phyloP scores from a whole-genome alignment of 2,888 invertebrate genomes.

The Entomobrya proxima region DNA sequence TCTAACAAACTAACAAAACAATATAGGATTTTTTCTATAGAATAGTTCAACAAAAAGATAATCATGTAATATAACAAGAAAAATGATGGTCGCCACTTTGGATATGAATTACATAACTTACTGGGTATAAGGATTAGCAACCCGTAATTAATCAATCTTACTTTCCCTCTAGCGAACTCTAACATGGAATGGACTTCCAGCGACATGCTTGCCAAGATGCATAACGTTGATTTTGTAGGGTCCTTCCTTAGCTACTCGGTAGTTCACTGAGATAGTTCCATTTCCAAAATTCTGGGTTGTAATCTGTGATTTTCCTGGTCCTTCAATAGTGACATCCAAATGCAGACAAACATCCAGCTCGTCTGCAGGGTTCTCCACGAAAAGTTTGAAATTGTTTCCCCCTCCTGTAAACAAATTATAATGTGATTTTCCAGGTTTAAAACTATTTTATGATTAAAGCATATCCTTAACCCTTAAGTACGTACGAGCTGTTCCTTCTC shows the following conservation, averaged over 20 bases:
- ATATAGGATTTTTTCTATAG: too few relatives aligned
- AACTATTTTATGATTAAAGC: not conserved
- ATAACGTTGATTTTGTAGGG: constrained; percentile 63
- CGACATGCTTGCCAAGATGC: constrained; percentile 66
- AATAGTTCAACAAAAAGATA: too few relatives aligned
- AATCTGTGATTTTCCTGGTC: constrained; percentile 67
- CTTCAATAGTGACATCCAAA: constrained; percentile 70
- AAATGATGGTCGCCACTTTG: too few relatives aligned
- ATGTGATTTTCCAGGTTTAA: not conserved
- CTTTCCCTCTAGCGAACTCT: constrained; percentile 34
- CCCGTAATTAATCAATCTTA: too few relatives aligned
- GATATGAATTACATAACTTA: too few relatives aligned
- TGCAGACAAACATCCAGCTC: constrained; percentile 68
- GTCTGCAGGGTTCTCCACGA: constrained; percentile 69
- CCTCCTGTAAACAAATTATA: constrained; percentile 41
- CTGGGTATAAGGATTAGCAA: too few relatives aligned
- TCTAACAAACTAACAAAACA: too few relatives aligned
- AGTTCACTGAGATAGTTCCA: constrained; percentile 68
- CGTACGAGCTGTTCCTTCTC: constrained; percentile 64
- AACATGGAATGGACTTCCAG: constrained; percentile 63
- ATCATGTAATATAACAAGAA: too few relatives aligned
- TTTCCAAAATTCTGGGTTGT: constrained; percentile 68
- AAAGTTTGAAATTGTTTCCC: constrained; percentile 70
- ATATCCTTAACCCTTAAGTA: not conserved
- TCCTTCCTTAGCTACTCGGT: constrained; percentile 62